A percentile compares a stretch with the other conserved stretches of the same genome.
Conservation (phyloP, 1,140 invertebrate species). For the Bathynomus jamesi region DNA sequence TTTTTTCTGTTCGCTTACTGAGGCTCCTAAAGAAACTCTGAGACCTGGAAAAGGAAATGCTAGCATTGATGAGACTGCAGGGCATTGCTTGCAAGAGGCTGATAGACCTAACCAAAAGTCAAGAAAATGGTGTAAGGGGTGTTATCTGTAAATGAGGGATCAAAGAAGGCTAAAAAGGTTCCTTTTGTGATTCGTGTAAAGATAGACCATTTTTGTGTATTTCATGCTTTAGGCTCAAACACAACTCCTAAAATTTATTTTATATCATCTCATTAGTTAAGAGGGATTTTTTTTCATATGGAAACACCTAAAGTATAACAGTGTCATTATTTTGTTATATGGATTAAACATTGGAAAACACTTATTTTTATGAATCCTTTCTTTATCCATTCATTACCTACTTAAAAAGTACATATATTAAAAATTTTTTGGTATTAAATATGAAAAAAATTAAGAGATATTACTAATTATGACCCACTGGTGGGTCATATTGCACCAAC, state of each 20-base stretch:
- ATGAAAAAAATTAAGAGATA: background rate
- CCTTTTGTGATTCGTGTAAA: constrained; percentile 9
- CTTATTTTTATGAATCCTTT: too few relatives aligned
- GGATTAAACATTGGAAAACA: too few relatives aligned
- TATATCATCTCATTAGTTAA: background rate
- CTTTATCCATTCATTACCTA: too few relatives aligned
- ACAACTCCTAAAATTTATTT: too few relatives aligned
- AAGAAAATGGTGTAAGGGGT: background rate
- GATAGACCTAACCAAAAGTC: constrained; percentile 9
- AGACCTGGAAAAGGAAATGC: constrained; percentile 6
- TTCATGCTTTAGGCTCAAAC: too few relatives aligned
- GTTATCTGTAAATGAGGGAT: background rate
- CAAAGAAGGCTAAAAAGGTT: constrained; percentile 9
- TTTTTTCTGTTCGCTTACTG: constrained; percentile 1
- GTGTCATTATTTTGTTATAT: too few relatives aligned
- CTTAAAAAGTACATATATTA: background rate
- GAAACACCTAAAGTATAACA: background rate
- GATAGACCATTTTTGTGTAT: too few relatives aligned
- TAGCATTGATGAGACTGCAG: background rate
- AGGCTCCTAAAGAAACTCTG: constrained; percentile 8
- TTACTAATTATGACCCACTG: constrained; percentile 9
- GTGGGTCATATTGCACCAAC: constrained; percentile 5
- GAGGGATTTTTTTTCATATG: background rate
- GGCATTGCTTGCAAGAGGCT: constrained; percentile 4
- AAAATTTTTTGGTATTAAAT: background rate